A percentile compares a stretch with the other conserved stretches of the same genome.
Conservation (phyloP, 2,888 invertebrate genomes). For the Apodemia duryi region DNA sequence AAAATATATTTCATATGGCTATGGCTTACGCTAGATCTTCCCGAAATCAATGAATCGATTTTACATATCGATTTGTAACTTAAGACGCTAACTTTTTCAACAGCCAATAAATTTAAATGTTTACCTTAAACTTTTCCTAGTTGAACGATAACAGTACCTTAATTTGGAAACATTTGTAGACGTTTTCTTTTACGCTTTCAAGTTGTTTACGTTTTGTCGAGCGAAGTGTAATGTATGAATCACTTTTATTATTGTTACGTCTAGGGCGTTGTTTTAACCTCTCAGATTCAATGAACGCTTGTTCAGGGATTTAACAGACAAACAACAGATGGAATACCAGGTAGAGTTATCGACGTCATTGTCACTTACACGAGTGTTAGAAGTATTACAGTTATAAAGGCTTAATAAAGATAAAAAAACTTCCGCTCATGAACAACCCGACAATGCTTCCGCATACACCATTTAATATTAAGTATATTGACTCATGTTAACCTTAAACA, state of each 20-base stretch:
- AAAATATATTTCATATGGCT: too few species aligned
- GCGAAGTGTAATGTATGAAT: background rate
- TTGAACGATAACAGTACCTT: background rate
- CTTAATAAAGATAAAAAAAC: too few species aligned
- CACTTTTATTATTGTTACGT: conserved; percentile 9
- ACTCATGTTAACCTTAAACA: background rate
- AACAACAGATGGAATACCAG: background rate
- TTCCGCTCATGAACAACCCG: too few species aligned
- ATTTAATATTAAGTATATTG: too few species aligned
- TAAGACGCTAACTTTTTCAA: background rate
- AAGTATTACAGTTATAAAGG: too few species aligned
- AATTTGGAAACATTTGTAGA: conserved; percentile 1
- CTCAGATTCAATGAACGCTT: background rate
- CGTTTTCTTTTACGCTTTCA: conserved; percentile 1
- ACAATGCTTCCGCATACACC: too few species aligned
- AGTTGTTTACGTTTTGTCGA: background rate
- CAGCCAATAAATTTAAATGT: background rate
- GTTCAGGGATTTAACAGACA: background rate
- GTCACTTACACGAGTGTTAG: too few species aligned
- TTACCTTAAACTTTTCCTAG: background rate
- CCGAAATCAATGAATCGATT: background rate
- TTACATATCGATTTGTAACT: background rate
- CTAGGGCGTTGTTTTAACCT: conserved; percentile 8
- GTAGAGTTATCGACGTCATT: background rate
- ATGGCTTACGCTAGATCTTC: background rate